Percentiles rank a stretch among this genome's conserved stretches.
These are phyloP conservation scores for Hypsopygia costalis DNA, from an alignment of 2,888 invertebrate genomes.

Conservation along the genomic window DNA sequence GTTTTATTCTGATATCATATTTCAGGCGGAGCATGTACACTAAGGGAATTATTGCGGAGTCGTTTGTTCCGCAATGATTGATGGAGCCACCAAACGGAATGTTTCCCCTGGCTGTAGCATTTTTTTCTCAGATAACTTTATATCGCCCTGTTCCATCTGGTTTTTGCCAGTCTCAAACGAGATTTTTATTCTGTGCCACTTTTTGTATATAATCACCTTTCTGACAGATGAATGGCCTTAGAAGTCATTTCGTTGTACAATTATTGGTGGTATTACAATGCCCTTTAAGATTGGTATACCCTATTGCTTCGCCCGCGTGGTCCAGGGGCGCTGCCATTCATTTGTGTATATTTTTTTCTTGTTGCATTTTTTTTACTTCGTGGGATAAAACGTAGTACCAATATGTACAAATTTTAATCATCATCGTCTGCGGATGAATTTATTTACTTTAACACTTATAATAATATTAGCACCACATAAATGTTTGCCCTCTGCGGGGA, in stretches of 20 bases:
- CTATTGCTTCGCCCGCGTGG: too few species aligned
- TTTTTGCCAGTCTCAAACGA: constrained; percentile 18
- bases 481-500: too few species aligned
- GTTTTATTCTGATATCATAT: constrained; percentile 24
- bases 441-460: too few species aligned
- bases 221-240: background rate
- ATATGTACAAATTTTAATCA: too few species aligned
- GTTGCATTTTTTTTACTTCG: too few species aligned
- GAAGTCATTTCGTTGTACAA: background rate
- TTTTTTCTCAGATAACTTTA: constrained; percentile 26
- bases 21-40: constrained; percentile 25
- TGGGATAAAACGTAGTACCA: too few species aligned
- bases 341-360: too few species aligned
- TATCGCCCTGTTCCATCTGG: constrained; percentile 26
- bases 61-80: constrained; percentile 31
- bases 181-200: constrained; percentile 12
- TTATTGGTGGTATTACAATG: too few species aligned
- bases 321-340: too few species aligned
- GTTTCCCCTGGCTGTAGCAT: constrained; percentile 18
- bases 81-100: constrained; percentile 20
- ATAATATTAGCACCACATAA: too few species aligned
- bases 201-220: constrained; percentile 2
- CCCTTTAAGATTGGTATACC: too few species aligned
- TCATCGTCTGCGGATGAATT: too few species aligned
- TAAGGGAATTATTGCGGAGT: constrained; percentile 26